These are phyloP conservation scores for Elgaria multicarinata DNA, from an alignment of 2,113 vertebrate genomes.

Conservation along the genomic window DNA sequence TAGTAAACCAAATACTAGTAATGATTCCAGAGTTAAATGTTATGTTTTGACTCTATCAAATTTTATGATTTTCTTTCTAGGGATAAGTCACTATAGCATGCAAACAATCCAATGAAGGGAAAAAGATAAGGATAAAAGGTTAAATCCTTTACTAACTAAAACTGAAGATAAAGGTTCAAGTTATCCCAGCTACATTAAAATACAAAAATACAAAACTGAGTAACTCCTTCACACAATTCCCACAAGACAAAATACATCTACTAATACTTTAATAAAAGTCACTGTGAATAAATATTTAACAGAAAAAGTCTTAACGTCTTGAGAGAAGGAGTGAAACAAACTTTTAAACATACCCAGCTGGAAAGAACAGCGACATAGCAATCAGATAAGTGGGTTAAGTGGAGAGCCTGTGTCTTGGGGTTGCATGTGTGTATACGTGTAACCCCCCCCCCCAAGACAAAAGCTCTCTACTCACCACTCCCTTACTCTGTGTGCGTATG, in stretches of 20 bases:
- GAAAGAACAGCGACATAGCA: neutral
- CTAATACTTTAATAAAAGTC: neutral
- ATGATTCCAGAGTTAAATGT: neutral
- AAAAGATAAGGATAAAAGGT: neutral
- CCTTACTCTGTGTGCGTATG: too few species aligned
- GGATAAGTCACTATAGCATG: neutral
- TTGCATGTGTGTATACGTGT: neutral
- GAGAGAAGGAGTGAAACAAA: neutral
- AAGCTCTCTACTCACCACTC: too few species aligned
- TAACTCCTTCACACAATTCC: too few species aligned
- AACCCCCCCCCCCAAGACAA: too few species aligned
- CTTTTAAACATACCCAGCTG: neutral
- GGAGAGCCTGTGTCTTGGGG: neutral
- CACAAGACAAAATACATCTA: too few species aligned
- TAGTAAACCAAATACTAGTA: neutral
- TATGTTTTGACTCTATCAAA: neutral
- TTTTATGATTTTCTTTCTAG: neutral
- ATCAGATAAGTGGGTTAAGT: neutral
- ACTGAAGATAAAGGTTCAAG: neutral
- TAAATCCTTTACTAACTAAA: neutral
- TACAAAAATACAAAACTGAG: neutral
- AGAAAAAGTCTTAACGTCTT: neutral
- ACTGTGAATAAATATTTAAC: neutral
- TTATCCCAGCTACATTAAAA: neutral
- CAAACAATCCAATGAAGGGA: neutral